Conservation (phyloP, 2,113 vertebrate species). For the Corydoras maculifer region DNA sequence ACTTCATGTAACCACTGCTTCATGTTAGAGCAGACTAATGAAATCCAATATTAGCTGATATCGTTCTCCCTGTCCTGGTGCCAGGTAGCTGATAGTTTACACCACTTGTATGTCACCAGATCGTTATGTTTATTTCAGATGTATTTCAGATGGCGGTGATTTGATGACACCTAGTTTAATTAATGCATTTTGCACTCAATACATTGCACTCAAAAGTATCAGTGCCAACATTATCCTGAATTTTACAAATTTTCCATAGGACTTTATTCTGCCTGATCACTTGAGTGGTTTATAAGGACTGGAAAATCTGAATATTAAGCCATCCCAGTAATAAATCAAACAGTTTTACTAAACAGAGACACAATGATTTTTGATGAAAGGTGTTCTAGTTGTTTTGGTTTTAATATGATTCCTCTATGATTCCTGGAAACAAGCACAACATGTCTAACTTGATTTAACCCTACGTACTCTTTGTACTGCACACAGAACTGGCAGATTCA, state of each 20-base stretch:
- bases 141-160: slow-evolving; percentile 56
- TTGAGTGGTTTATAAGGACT: neutral
- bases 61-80: slow-evolving; percentile 44
- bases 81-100: slow-evolving; percentile 59
- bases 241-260: neutral
- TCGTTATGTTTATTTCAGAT: slow-evolving; percentile 64
- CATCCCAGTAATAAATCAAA: neutral
- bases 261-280: neutral
- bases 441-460: slow-evolving; percentile 11
- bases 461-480: slow-evolving; percentile 6
- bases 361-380: neutral
- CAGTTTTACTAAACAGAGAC: neutral
- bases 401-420: slow-evolving; percentile 7
- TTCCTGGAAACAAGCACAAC: no score
- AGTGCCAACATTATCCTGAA: slow-evolving; percentile 19
- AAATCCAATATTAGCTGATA: slow-evolving; percentile 41
- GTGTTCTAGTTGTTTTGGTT: slow-evolving; percentile 10
- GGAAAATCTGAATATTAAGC: neutral
- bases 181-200: slow-evolving; percentile 51
- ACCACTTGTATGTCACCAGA: slow-evolving; percentile 63
- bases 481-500: slow-evolving; percentile 1
- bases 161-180: slow-evolving; percentile 59
- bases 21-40: slow-evolving; percentile 27
- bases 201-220: slow-evolving; percentile 31
- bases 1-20: slow-evolving; percentile 14